These are phyloP conservation scores for Sipha maydis DNA, from an alignment of 2,888 invertebrate species.

Conservation along the genomic window DNA sequence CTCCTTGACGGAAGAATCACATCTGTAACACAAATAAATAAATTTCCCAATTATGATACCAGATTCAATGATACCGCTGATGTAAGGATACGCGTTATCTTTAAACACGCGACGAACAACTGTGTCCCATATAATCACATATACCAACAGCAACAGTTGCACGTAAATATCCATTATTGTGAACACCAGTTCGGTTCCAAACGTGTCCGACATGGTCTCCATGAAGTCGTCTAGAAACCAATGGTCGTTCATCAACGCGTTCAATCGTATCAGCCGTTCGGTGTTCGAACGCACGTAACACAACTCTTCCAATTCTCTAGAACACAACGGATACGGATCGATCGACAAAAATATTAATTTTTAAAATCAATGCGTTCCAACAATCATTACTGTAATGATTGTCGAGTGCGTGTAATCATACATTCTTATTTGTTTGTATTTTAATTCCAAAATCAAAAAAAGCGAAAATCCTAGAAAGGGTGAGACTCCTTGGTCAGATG, in stretches of 20 bases:
- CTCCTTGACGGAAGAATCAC: slow-evolving; percentile 53
- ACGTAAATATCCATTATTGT: slow-evolving; percentile 63
- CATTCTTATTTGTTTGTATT: too few species aligned
- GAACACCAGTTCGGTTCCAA: slow-evolving; percentile 60
- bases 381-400: too few species aligned
- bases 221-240: slow-evolving; percentile 62
- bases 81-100: slow-evolving; percentile 29
- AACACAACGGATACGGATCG: background rate
- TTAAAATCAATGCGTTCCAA: too few species aligned
- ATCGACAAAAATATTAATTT: too few species aligned
- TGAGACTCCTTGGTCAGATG: too few species aligned
- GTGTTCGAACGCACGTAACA: slow-evolving; percentile 25
- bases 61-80: slow-evolving; percentile 58
- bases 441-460: too few species aligned
- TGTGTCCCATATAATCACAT: slow-evolving; percentile 60
- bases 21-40: slow-evolving; percentile 61
- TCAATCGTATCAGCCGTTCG: slow-evolving; percentile 41
- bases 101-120: slow-evolving; percentile 60
- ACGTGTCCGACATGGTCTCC: slow-evolving; percentile 59
- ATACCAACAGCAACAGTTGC: slow-evolving; percentile 62
- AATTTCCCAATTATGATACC: slow-evolving; percentile 60
- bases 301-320: slow-evolving; percentile 59
- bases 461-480: too few species aligned
- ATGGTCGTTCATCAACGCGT: slow-evolving; percentile 60
- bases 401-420: too few species aligned